These are phyloP conservation scores for Colaptes auratus DNA, from an alignment of 2,113 vertebrate species.

Conservation along the genomic window DNA sequence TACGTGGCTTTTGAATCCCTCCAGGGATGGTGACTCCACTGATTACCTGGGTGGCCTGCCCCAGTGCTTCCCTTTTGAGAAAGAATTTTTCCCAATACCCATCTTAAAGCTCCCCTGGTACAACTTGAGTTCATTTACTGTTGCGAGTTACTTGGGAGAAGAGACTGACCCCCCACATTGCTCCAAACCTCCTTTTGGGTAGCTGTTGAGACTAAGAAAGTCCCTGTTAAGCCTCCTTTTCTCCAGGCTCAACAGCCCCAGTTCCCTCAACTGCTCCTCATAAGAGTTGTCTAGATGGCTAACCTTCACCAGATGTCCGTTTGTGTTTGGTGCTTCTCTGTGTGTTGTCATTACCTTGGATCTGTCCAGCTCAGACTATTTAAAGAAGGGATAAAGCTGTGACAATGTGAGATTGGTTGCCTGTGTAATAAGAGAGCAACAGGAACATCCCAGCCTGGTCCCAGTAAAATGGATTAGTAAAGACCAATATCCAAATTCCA, in stretches of 20 bases:
- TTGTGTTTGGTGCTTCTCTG: not conserved
- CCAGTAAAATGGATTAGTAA: not conserved
- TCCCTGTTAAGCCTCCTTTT: not conserved
- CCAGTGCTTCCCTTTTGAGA: not conserved
- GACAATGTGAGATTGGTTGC: not conserved
- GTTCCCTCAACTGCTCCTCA: no score
- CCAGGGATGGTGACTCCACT: not conserved
- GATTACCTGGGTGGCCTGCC: not conserved
- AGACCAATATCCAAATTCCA: slow-evolving; percentile 8
- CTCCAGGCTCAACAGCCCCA: not conserved
- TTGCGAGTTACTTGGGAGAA: not conserved
- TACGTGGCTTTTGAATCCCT: not conserved
- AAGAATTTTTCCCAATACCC: not conserved
- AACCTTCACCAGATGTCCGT: not conserved
- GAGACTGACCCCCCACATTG: not conserved
- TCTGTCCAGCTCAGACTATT: not conserved
- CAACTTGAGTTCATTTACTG: not conserved
- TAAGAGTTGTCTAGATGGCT: not conserved
- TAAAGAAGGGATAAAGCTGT: not conserved
- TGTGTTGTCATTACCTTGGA: rapidly evolving
- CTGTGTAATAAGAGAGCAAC: not conserved
- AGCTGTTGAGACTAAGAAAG: not conserved
- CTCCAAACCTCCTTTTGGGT: not conserved
- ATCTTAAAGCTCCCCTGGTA: not conserved
- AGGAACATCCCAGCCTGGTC: not conserved